Conservation (phyloP, 2,113 vertebrate species). For the Lampris incognitus region DNA sequence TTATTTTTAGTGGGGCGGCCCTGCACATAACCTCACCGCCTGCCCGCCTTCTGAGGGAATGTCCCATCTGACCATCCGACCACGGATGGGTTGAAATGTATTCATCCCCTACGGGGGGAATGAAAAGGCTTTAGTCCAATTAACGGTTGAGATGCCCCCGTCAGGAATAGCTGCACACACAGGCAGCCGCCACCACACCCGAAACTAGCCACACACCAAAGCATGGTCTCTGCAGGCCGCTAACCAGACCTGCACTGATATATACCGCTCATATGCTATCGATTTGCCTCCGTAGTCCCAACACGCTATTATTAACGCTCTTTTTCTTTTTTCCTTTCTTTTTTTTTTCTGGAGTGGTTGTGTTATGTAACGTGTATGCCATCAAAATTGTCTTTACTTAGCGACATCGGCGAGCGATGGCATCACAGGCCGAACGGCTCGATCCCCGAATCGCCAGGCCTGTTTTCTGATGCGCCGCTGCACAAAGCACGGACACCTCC, state of each 20-base stretch:
- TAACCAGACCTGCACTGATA: constrained; percentile 26
- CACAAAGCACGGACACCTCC: no score
- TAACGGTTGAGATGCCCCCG: constrained; percentile 62
- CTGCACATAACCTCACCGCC: constrained; percentile 49
- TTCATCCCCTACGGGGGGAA: constrained; percentile 48
- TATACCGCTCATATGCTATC: constrained; percentile 16
- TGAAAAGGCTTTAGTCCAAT: constrained; percentile 63
- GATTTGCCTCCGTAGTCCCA: neutral
- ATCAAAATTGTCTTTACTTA: no score
- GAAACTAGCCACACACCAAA: constrained; percentile 33
- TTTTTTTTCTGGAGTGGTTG: no score
- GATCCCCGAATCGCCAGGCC: no score
- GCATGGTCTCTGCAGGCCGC: constrained; percentile 22
- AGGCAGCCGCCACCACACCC: constrained; percentile 51
- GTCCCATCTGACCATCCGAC: constrained; percentile 38
- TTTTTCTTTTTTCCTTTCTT: no score
- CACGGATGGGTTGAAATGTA: constrained; percentile 58
- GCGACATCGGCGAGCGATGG: no score
- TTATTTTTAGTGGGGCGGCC: constrained; percentile 62
- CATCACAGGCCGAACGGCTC: no score
- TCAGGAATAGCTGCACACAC: constrained; percentile 47
- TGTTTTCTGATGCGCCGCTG: no score
- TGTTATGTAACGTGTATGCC: no score
- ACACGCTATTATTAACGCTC: constrained; percentile 6
- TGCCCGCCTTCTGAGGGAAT: constrained; percentile 35